Evolutionary conservation across 2,797 vertebrate genomes (phyloP).

Genomic region (Cephalopachus bancanus): DNA sequence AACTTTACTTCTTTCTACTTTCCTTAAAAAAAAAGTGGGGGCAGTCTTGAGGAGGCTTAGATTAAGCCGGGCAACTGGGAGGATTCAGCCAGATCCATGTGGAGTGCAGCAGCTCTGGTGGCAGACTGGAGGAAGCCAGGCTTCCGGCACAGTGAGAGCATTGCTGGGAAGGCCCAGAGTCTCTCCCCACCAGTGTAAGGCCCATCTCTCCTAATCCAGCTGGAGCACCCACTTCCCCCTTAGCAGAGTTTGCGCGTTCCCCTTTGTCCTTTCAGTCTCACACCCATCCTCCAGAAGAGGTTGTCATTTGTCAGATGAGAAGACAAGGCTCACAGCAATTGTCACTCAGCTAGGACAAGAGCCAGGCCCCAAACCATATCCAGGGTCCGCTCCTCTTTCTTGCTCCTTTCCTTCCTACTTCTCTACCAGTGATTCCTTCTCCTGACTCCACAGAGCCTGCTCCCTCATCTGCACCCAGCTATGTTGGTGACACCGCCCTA

Average conservation of each 20-base stretch:
- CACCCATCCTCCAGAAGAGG: neutral
- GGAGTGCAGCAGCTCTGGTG: accelerated
- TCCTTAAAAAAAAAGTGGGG: neutral
- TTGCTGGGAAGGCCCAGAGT: neutral
- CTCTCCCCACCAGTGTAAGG: neutral
- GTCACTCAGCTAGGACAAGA: neutral
- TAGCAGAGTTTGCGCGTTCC: neutral
- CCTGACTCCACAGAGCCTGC: neutral
- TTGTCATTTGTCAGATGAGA: neutral
- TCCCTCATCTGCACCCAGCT: neutral
- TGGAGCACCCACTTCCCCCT: neutral
- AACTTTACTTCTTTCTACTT: too few species aligned
- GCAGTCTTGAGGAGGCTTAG: neutral
- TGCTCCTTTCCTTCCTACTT: neutral
- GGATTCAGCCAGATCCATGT: neutral
- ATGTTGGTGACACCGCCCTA: neutral
- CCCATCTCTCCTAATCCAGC: neutral
- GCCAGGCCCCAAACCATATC: neutral
- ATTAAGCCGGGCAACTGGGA: neutral
- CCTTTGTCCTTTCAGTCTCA: neutral
- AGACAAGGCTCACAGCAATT: neutral
- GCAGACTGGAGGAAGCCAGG: neutral
- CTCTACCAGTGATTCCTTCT: neutral
- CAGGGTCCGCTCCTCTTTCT: neutral
- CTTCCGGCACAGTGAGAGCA: neutral